Base-by-base conservation (phyloP, 2,113 vertebrate genomes). In the Nannospalax galili region DNA sequence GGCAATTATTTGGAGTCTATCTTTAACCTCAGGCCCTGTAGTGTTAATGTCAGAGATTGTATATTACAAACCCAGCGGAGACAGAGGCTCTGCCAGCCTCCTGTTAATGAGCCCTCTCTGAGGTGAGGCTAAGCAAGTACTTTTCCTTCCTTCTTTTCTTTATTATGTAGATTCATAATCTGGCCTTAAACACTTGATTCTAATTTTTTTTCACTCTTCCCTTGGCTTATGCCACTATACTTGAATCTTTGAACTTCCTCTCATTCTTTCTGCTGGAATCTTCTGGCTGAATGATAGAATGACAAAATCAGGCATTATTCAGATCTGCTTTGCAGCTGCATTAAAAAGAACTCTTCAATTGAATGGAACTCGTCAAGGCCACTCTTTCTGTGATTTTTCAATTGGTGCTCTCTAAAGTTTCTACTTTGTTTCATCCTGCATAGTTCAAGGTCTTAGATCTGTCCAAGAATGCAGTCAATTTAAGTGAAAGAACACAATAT, bases 241-340 rank as follows among this genome's bases (percentile, higher is more conserved):
- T 91, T 77, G 70, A 92, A 95, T 96, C 82, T 91, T 91, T 97
- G 95, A 97, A 95, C 95, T 93, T 95, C 86, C 89, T 97, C 73
- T 72, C 62, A 93, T 93, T 82, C 65, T 94, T 96, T 90, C 84
- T 91, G 87, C 62, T 45, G 84, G 42, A 94, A 88, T 92, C 80
- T 91, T 96, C 92, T 95, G 89, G 69, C 96, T 96, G 93, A 89
- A 95, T 91, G 94, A 95, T 84, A 94, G 94, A 93, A 91, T 91
- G 72, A 87, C 75, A 93, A 95, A 97, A 98, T 97, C 94, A 92
- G 89, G 79, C 93, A 96, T 98, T 97, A 97, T 97, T 98, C 96
- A 97, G 75, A 96, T 93, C 95, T 95, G 97, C 90, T 35, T 78
- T 73, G 91, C 97, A 97, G 97, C 96, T 97, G 97, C 82, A 77